Evolutionary conservation across 53 echinoderm and acorn worm species (phyloP), one percentile per base, ranked within the genome.

Genomic region (Temnopleurus reevesii): DNA sequence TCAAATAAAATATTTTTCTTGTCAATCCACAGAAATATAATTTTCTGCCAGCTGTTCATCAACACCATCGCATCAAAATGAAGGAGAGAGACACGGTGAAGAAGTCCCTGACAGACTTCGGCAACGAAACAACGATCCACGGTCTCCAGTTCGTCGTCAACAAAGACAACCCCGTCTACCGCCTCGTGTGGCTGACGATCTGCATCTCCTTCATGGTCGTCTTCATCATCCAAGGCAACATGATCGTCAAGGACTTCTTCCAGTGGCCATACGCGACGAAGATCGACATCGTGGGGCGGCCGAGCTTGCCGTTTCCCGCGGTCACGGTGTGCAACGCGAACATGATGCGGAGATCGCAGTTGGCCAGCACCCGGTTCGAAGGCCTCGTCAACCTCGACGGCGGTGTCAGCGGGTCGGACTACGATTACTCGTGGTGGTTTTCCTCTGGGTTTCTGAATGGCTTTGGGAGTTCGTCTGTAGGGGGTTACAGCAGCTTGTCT

Each of bases 261-360:
- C 4, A 3, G 17, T 80, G 55, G 57, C 77, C 90, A 31, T 80
- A 57, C 55, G 45, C 79, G 58, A 90, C 90, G 0, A 76, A 94
- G 91, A 87, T 95, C 4, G 89, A 92, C 51, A 92, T 95, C 55
- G 81, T 92, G 8, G 89, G 89, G 34, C 89, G 90, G 41, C 28
- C 92, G 0, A 27, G n/a, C 19, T 57, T 94, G 53, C 89, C 81
- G 2, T 96, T 96, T 59, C 96, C 96, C 23, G 91, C 92, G 12
- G 91, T 96, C 31, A 96, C 96, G 4, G 90, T 96, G 66, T 96
- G 96, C 59, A 96, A 96, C 80, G 89, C 91, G 1, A 96, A 96
- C 87, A 91, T 81, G 76, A 66, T 96, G 23, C 91, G 94, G 4
- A 46, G 81, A 6, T 96, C 96, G 15, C 8, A 77, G 26, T 8